A percentile compares a stretch with the other conserved stretches of the same genome.
These are phyloP conservation scores for Alligator mississippiensis DNA, from an alignment of 2,113 vertebrate species.

Conservation along the genomic window DNA sequence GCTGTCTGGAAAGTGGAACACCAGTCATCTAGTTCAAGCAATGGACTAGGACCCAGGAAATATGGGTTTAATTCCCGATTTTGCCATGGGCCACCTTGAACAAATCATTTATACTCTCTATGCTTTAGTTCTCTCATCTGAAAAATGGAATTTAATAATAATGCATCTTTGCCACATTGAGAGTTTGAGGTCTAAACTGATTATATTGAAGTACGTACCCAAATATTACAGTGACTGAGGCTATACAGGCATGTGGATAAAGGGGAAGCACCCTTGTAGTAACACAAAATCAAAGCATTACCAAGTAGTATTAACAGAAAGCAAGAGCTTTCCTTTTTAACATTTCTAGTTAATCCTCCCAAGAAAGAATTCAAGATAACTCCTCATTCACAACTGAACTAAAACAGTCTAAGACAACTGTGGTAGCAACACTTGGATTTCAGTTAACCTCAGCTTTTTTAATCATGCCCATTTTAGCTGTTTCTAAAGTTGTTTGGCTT, in stretches of 20 bases:
- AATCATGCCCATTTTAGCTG: too few relatives aligned
- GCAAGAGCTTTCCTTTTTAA: rapidly evolving
- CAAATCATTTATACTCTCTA: background rate
- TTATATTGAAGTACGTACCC: constrained; percentile 17
- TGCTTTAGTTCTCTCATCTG: background rate
- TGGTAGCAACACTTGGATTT: too few relatives aligned
- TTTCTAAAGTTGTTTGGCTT: too few relatives aligned
- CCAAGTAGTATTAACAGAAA: constrained; percentile 7
- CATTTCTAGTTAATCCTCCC: too few relatives aligned
- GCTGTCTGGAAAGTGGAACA: too few relatives aligned
- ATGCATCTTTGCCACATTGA: background rate
- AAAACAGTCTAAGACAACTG: too few relatives aligned
- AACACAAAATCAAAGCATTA: background rate
- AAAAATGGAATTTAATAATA: background rate
- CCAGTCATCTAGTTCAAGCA: background rate
- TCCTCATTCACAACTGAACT: too few relatives aligned
- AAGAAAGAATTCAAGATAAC: too few relatives aligned
- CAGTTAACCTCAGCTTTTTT: too few relatives aligned
- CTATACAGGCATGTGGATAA: background rate
- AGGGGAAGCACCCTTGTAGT: constrained; percentile 7
- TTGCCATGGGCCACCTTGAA: background rate
- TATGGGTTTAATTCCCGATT: background rate
- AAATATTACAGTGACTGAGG: background rate
- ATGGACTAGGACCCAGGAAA: background rate
- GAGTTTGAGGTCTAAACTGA: background rate